Evolutionary conservation across 2,113 vertebrate species (phyloP).

Genomic region (Phasianus colchicus): DNA sequence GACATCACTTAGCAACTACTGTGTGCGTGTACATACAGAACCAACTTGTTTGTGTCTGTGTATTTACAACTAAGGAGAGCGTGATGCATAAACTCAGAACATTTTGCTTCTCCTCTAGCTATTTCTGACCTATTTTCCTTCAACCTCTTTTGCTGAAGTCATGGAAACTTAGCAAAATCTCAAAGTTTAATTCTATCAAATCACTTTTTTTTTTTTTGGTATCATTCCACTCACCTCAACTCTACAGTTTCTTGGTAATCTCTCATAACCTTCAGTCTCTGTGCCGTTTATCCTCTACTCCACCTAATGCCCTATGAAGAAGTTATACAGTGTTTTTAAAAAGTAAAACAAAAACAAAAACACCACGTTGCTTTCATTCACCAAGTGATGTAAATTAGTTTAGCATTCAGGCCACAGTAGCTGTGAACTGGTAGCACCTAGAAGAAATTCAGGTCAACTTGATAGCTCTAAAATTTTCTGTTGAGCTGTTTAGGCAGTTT

Average conservation of each 20-base stretch:
- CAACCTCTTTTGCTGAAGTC: not conserved
- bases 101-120: not conserved
- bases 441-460: not conserved
- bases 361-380: not conserved
- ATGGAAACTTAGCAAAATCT: not conserved
- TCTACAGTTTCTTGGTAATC: not conserved
- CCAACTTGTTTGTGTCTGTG: not conserved
- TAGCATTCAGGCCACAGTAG: not conserved
- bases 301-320: not conserved
- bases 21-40: no score
- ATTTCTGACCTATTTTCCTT: not conserved
- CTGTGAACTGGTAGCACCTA: not conserved
- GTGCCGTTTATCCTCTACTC: not conserved
- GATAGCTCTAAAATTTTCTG: not conserved
- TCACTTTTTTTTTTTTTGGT: not conserved
- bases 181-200: not conserved
- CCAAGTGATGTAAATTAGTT: not conserved
- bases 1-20: not conserved
- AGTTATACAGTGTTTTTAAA: not conserved
- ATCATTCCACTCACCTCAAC: not conserved
- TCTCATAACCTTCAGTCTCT: not conserved
- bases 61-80: not conserved
- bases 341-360: not conserved
- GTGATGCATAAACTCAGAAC: not conserved
- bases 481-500: not conserved